Evolutionary conservation across 2,888 invertebrate species (phyloP), one percentile per base, ranked within the genome.

Genomic region (Machimus atricapillus): DNA sequence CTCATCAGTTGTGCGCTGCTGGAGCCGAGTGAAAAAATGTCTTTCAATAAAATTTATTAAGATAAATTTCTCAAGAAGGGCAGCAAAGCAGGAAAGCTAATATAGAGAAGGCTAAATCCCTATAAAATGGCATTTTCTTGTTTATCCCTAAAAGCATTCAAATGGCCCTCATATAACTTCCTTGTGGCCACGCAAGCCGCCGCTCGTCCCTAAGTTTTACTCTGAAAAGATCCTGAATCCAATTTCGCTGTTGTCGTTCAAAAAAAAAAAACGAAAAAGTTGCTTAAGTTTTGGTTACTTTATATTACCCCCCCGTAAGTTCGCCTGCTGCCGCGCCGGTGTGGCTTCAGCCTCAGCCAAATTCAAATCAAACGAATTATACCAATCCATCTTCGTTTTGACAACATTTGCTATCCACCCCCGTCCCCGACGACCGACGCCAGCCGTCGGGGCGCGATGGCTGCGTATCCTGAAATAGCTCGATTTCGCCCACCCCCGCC

Each of bases 111-210:
- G 40, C 58, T 86, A 77, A 88, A 86, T 88, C 88, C 87, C 87
- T 89, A 87, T 85, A 87, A 89, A 89, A 89, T 89, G 88, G 89
- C 89, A 89, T 89, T 89, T 89, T 89, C 89, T 89, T 89, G 89
- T 89, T 89, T 89, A 88, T 88, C 88, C 88, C 87, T 88, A 88
- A 88, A 89, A 88, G 89, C 89, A 89, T 89, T 89, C 89, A 89
- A 89, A 89, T 89, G 89, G 89, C 89, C 88, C 88, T 89, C 89
- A 88, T 88, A 89, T 88, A 88, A 89, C 88, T 89, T 88, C 87
- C 88, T 88, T 83, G 87, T 88, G 88, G 88, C 88, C 88, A 83
- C 83, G 58, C 66, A 83, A 83, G 37, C 83, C 83, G 66, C 16
- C 81, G 52, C 52, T 31, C 85, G 19, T 43, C 74, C 66, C 66